phyloP scores from a whole-genome alignment of 2,888 invertebrate genomes.

The Cheilosia vulpina region DNA sequence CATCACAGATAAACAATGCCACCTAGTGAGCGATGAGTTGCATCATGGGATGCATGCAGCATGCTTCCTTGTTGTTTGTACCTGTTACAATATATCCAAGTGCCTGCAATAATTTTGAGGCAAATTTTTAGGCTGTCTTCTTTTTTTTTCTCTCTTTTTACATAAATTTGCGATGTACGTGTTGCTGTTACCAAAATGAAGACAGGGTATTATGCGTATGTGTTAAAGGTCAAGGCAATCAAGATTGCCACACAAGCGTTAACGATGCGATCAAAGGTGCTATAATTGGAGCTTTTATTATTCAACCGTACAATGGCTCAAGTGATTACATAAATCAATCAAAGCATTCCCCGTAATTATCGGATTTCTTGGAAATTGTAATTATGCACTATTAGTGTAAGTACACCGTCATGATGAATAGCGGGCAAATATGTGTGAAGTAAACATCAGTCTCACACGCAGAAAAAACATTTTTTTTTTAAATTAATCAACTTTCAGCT shows the following conservation, averaged over 20 bases:
- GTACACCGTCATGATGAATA: no score
- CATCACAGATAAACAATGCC: constrained; percentile 31
- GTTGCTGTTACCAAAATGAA: background rate
- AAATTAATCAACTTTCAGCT: no score
- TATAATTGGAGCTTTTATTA: constrained; percentile 2
- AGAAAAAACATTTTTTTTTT: no score
- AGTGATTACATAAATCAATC: constrained; percentile 3
- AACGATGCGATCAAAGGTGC: background rate
- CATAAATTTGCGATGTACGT: background rate
- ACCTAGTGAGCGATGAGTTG: constrained; percentile 32
- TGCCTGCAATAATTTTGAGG: constrained; percentile 9
- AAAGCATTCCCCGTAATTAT: constrained; percentile 1
- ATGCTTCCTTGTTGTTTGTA: constrained; percentile 24
- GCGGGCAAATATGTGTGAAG: no score
- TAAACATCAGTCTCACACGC: no score
- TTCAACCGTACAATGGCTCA: constrained; percentile 15
- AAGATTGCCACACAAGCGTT: constrained; percentile 17
- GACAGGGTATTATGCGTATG: background rate
- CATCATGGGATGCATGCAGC: background rate
- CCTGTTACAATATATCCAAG: background rate
- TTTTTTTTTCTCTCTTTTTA: background rate
- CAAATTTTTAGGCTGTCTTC: background rate
- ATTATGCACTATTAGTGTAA: no score
- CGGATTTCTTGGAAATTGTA: constrained; percentile 16
- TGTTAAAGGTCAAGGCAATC: constrained; percentile 30